phyloP scores from a whole-genome alignment of 2,888 invertebrate genomes.

The Pherbina coryleti region DNA sequence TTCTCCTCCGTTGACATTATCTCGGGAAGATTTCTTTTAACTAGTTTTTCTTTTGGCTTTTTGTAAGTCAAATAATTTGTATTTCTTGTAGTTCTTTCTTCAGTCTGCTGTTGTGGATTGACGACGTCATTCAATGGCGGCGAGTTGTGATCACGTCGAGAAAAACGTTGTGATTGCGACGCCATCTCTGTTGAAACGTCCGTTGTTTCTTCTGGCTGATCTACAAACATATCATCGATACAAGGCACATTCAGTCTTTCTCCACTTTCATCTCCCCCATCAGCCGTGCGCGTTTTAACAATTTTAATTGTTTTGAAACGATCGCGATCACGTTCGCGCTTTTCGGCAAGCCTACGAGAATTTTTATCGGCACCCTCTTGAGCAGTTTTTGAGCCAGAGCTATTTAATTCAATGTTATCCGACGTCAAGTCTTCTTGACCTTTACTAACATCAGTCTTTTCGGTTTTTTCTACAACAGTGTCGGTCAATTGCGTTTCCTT shows the following conservation, averaged over 20 bases:
- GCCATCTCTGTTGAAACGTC: constrained; percentile 19
- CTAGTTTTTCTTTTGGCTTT: constrained; percentile 62
- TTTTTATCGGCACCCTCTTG: constrained; percentile 44
- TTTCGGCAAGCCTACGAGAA: constrained; percentile 51
- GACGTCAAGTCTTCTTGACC: constrained; percentile 36
- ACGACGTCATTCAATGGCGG: constrained; percentile 35
- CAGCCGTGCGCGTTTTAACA: constrained; percentile 53
- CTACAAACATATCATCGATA: constrained; percentile 56
- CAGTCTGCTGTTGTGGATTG: constrained; percentile 34
- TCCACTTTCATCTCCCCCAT: constrained; percentile 39
- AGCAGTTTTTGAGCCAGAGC: constrained; percentile 50
- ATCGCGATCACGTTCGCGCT: constrained; percentile 66
- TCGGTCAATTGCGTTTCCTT: constrained; percentile 39
- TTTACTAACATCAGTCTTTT: constrained; percentile 13
- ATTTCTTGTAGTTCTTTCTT: constrained; percentile 45
- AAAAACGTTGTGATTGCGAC: constrained; percentile 51
- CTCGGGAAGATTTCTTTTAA: constrained; percentile 42
- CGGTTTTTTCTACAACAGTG: background rate
- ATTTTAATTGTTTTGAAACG: constrained; percentile 70
- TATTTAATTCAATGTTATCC: constrained; percentile 5
- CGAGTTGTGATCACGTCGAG: constrained; percentile 57
- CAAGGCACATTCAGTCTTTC: constrained; percentile 66
- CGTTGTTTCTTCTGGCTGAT: constrained; percentile 29
- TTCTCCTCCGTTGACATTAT: background rate
- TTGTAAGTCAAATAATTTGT: constrained; percentile 64